phyloP scores from a whole-genome alignment of 53 echinoderm and acorn worm genomes.

The Apostichopus leukothele region DNA sequence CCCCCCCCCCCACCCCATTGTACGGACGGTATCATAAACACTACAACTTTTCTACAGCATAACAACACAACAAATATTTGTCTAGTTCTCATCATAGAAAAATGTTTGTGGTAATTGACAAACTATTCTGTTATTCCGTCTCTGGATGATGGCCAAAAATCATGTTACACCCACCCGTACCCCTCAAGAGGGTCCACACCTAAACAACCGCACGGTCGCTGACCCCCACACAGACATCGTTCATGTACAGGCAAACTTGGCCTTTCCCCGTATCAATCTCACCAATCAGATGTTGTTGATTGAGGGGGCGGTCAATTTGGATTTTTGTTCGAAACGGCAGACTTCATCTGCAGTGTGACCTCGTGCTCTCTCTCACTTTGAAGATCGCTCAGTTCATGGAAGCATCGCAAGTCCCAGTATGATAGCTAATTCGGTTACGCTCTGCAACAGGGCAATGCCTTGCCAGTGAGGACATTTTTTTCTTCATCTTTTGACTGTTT shows the following conservation, averaged over 20 bases:
- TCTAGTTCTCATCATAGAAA: no score
- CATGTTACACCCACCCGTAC: background rate
- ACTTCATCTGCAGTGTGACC: no score
- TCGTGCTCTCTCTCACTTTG: background rate
- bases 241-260: background rate
- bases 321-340: no score
- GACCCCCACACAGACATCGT: background rate
- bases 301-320: background rate
- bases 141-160: no score
- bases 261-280: background rate
- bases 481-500: background rate
- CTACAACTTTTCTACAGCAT: no score
- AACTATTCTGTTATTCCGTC: no score
- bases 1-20: no score
- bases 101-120: no score
- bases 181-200: background rate
- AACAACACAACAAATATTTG: no score
- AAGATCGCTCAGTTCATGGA: background rate
- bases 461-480: background rate
- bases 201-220: constrained; percentile 4
- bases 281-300: background rate
- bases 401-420: constrained; percentile 16
- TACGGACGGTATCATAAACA: no score
- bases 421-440: constrained; percentile 30
- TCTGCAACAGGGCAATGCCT: background rate